A percentile compares a stretch with the other conserved stretches of the same genome.
Conservation (phyloP, 2,113 vertebrate genomes). For the Mus spicilegus region DNA sequence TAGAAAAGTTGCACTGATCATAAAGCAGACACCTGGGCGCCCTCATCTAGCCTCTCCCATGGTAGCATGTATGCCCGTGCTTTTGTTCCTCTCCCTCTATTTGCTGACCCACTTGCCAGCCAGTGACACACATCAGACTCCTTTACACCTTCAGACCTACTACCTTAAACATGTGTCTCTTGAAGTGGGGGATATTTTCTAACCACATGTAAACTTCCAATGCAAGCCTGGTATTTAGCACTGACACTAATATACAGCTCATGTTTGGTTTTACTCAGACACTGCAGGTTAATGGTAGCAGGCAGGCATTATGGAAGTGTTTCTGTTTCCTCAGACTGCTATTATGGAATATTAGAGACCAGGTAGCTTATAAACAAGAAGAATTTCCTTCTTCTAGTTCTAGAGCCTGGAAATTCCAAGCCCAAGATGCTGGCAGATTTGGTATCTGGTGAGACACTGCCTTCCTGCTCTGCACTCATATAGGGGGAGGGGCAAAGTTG, state of each 20-base stretch:
- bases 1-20: neutral
- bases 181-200: neutral
- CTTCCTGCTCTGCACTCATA: neutral
- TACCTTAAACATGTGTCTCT: neutral
- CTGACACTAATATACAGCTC: neutral
- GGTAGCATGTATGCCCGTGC: neutral
- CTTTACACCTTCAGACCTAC: neutral
- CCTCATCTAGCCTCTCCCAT: neutral
- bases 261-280: neutral
- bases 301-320: slow-evolving; percentile 47
- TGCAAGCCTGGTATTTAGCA: neutral
- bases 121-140: neutral
- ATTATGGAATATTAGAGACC: neutral
- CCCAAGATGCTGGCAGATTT: neutral
- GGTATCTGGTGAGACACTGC: neutral
- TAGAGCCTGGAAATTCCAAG: neutral
- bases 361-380: neutral
- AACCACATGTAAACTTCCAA: neutral
- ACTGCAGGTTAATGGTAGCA: slow-evolving; percentile 70
- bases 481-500: neutral
- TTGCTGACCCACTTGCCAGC: slow-evolving; percentile 22
- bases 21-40: neutral
- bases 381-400: neutral
- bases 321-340: neutral
- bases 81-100: neutral